A percentile compares a stretch with the other conserved stretches of the same genome.
These are phyloP conservation scores for Andrena hattorfiana DNA, from an alignment of 2,888 invertebrate species.

Conservation along the genomic window DNA sequence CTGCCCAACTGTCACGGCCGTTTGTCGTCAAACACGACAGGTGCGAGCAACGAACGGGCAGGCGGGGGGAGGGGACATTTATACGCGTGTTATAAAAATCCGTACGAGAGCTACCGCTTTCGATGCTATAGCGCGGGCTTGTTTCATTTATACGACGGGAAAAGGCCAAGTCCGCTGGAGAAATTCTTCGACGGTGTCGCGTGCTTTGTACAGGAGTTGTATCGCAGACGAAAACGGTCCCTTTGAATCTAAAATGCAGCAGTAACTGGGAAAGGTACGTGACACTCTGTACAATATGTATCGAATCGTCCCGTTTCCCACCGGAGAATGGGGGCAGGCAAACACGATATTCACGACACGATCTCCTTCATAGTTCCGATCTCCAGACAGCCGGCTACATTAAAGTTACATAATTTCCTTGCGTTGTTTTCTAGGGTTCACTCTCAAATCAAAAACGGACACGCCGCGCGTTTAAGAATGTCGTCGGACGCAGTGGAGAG, in stretches of 20 bases:
- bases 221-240: constrained; percentile 56
- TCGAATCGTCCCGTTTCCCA: constrained; percentile 61
- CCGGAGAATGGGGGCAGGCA: constrained; percentile 34
- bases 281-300: constrained; percentile 67
- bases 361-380: constrained; percentile 58
- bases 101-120: neutral
- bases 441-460: constrained; percentile 25
- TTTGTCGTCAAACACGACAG: constrained; percentile 10
- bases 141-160: neutral
- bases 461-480: constrained; percentile 10
- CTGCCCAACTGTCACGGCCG: constrained; percentile 2
- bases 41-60: neutral
- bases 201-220: constrained; percentile 13
- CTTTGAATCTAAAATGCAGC: constrained; percentile 67
- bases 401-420: constrained; percentile 69
- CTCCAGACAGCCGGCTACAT: constrained; percentile 52
- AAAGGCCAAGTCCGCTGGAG: neutral
- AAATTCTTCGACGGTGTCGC: neutral
- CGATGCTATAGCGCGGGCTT: neutral
- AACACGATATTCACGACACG: constrained; percentile 64
- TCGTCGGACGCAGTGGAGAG: neutral
- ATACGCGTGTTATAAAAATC: constrained; percentile 15
- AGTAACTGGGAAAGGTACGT: constrained; percentile 60
- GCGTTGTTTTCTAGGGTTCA: constrained; percentile 54
- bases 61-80: neutral